Evolutionary conservation across 2,888 invertebrate species (phyloP).

Genomic region (Hesperia comma): DNA sequence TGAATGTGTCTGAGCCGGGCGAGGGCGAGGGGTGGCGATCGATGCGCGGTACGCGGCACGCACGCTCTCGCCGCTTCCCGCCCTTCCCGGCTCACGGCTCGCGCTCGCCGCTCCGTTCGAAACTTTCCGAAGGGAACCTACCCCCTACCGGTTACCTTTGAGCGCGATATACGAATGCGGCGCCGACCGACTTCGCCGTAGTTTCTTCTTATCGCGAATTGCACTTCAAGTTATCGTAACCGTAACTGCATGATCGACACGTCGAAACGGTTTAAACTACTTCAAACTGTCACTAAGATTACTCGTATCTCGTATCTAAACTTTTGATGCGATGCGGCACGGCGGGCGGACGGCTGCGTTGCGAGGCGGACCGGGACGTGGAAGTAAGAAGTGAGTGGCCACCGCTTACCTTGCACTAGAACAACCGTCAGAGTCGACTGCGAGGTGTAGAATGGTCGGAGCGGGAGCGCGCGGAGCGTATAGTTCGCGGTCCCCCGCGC

Average conservation of each 20-base stretch:
- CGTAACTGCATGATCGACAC: slow-evolving; percentile 60
- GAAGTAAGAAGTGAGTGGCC: slow-evolving; percentile 62
- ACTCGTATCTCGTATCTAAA: slow-evolving; percentile 56
- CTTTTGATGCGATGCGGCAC: slow-evolving; percentile 54
- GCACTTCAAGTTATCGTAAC: slow-evolving; percentile 73
- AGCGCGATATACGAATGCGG: slow-evolving; percentile 66
- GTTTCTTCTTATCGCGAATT: slow-evolving; percentile 64
- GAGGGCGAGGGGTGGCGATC: slow-evolving; percentile 79
- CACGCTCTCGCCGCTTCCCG: slow-evolving; percentile 72
- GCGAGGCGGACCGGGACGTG: slow-evolving; percentile 48
- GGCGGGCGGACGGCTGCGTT: slow-evolving; percentile 47
- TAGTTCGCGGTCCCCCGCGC: slow-evolving; percentile 68
- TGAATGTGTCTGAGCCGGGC: slow-evolving; percentile 77
- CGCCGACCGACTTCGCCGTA: slow-evolving; percentile 57
- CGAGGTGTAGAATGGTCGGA: slow-evolving; percentile 83
- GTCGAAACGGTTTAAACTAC: slow-evolving; percentile 57
- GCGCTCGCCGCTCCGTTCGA: slow-evolving; percentile 78
- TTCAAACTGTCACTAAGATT: slow-evolving; percentile 59
- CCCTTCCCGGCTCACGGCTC: slow-evolving; percentile 76
- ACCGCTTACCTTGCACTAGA: slow-evolving; percentile 82
- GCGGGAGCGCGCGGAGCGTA: slow-evolving; percentile 79
- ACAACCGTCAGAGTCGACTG: slow-evolving; percentile 84
- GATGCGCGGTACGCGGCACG: slow-evolving; percentile 74
- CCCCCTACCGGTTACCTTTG: slow-evolving; percentile 65
- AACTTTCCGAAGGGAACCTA: slow-evolving; percentile 80